Conservation (phyloP, 1,140 invertebrate species). For the Neodiprion lecontei region DNA sequence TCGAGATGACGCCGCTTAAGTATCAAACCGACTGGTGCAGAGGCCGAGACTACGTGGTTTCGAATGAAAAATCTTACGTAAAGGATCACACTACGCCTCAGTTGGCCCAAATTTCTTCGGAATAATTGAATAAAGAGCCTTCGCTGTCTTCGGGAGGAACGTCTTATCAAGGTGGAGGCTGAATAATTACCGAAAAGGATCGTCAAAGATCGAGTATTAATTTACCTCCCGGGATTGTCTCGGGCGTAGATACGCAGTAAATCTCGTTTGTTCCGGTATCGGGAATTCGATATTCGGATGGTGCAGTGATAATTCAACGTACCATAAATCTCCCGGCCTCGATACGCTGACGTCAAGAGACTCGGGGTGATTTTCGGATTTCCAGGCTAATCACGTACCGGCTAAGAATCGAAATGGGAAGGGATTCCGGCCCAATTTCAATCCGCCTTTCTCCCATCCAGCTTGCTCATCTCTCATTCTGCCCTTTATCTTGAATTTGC, state of each 20-base stretch:
- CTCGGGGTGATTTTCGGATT: constrained; percentile 22
- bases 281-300: constrained; percentile 24
- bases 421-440: constrained; percentile 3
- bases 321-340: constrained; percentile 22
- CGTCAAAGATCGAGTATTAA: not conserved
- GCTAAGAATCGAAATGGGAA: not conserved
- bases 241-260: constrained; percentile 8
- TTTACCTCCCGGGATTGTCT: constrained; percentile 8
- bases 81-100: not conserved
- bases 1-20: constrained; percentile 3
- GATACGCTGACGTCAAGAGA: constrained; percentile 19
- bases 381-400: constrained; percentile 15
- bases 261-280: constrained; percentile 21
- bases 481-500: not conserved
- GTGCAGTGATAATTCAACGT: constrained; percentile 22
- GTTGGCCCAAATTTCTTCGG: no score
- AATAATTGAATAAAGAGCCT: no score
- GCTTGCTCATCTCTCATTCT: constrained; percentile 9
- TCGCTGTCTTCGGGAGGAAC: not conserved
- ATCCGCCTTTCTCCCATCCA: not conserved
- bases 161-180: not conserved
- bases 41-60: no score
- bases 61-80: no score
- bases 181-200: not conserved
- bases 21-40: not conserved